phyloP scores from a whole-genome alignment of 2,797 vertebrate species.

The Urocyon cinereoargenteus region DNA sequence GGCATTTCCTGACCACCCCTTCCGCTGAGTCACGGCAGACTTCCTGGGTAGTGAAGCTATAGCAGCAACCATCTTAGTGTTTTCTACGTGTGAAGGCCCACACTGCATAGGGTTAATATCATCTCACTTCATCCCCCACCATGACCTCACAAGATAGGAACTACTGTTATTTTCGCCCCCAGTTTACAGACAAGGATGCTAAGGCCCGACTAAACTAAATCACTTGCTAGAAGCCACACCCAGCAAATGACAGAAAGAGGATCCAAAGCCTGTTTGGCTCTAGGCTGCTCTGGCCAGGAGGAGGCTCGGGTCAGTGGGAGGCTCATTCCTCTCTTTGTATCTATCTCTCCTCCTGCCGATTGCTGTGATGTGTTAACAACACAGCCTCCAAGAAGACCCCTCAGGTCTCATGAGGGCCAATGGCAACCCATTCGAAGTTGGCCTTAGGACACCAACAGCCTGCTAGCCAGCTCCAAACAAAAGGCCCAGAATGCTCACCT shows the following conservation, averaged over 20 bases:
- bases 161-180: background rate
- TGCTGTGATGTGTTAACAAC: background rate
- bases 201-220: background rate
- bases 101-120: background rate
- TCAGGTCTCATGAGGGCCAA: background rate
- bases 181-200: background rate
- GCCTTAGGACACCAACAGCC: background rate
- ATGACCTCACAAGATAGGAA: background rate
- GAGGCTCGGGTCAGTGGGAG: background rate
- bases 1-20: background rate
- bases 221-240: background rate
- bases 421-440: background rate
- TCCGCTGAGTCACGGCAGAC: background rate
- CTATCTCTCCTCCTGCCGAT: background rate
- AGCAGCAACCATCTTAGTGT: background rate
- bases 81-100: background rate
- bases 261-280: background rate
- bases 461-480: background rate
- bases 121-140: background rate
- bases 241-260: background rate
- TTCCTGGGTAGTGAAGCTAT: background rate
- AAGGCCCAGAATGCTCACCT: background rate
- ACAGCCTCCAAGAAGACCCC: background rate
- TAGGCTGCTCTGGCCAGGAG: background rate
- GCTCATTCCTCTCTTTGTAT: background rate